Percentiles rank a stretch among this genome's conserved stretches.
phyloP scores from a whole-genome alignment of 2,888 invertebrate genomes.

The Torymus tubicola region DNA sequence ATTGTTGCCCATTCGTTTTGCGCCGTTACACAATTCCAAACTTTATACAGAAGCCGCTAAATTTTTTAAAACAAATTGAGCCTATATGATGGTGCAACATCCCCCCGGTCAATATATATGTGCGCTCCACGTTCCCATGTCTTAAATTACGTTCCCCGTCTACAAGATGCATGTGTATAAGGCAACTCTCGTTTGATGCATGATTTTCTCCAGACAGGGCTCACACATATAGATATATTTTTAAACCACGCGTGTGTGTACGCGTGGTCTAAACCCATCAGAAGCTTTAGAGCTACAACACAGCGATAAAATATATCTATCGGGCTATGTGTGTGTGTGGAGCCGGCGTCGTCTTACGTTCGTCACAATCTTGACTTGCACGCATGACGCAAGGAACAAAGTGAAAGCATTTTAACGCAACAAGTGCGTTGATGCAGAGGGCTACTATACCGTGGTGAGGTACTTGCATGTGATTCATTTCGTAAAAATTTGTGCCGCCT shows the following conservation, averaged over 20 bases:
- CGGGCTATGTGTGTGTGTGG: no score
- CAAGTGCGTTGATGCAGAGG: constrained; percentile 50
- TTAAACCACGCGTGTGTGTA: no score
- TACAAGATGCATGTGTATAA: background rate
- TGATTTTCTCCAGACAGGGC: background rate
- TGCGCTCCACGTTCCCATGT: background rate
- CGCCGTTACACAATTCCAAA: background rate
- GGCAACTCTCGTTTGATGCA: background rate
- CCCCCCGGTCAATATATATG: background rate
- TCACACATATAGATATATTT: background rate
- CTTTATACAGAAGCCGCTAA: no score
- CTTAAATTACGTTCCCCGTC: background rate
- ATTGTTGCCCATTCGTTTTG: no score
- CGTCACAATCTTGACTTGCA: constrained; percentile 54
- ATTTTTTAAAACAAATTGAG: background rate
- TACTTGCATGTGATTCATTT: constrained; percentile 59
- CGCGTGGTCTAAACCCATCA: no score
- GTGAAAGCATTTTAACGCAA: constrained; percentile 55
- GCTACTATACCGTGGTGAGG: constrained; percentile 22
- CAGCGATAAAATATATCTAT: constrained; percentile 49
- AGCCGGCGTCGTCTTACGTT: constrained; percentile 49
- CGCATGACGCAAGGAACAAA: constrained; percentile 57
- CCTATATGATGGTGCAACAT: background rate
- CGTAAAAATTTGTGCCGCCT: constrained; percentile 58
- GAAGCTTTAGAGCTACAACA: no score